Evolutionary conservation across 1,140 invertebrate genomes (phyloP), one percentile per base, ranked within the genome.

Genomic region (Leptopilina boulardi): DNA sequence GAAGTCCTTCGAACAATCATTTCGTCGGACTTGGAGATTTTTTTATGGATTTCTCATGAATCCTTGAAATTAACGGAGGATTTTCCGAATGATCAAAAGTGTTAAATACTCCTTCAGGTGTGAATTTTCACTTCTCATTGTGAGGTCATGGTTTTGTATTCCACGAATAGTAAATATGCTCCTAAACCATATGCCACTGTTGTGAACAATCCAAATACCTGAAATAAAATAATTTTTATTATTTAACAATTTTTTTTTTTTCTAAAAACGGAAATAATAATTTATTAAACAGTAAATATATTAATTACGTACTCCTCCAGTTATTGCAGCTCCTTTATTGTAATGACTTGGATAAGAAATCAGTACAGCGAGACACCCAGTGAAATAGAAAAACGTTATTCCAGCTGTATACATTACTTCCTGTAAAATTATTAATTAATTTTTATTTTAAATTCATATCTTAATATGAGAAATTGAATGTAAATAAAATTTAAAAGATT

Each of bases 161-260:
- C 95, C 74, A 94, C 86, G 89, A 94, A 96, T 59, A 97, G 91
- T 82, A 96, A 93, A 86, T 95, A 97, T 5, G 94, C 90, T 72
- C 94, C 95, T 51, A 93, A 93, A 2, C 91, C 95, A 82, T 97
- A 97, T 5, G 93, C 95, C 44, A 95, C 77, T n/a, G 94, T 94
- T 87, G 96, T 97, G 88, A 97, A 94, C 1, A 97, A 88, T 76
- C 95, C 96, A 85, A 97, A 96, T 21, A 95, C 92, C 95, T 96
- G 89, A 21, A 91, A 92, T 87, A 47, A 76, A 85, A 89, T 15
- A 73, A 96, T 90, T 21, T 2, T 30, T 73, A 42, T 72, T 72
- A 44, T 72, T 44, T 72, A 47, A 23, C 8, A 11, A 47, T 44
- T 72, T 21, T 30, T 38, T 3, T 51, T 51, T 15, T n/a, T n/a